These are phyloP conservation scores for Pseudomyrmex flavicornis DNA, from an alignment of 1,140 invertebrate genomes.

Conservation along the genomic window DNA sequence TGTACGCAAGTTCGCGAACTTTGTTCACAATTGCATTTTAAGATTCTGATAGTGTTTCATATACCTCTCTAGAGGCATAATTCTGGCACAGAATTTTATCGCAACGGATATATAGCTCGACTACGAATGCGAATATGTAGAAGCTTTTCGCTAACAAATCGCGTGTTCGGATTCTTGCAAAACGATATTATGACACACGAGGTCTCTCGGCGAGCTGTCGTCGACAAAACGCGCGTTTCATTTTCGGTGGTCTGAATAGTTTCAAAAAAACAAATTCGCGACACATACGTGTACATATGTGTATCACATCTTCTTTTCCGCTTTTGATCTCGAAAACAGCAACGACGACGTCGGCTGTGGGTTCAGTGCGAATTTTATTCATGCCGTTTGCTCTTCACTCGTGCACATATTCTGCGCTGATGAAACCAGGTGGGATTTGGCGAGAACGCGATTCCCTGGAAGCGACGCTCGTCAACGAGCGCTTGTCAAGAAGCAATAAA, in stretches of 20 bases:
- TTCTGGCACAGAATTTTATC: not conserved
- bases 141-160: constrained; percentile 1
- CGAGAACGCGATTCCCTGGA: constrained; percentile 27
- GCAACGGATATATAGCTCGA: not conserved
- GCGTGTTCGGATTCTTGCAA: not conserved
- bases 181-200: constrained; percentile 18
- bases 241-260: not conserved
- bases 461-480: constrained; percentile 35
- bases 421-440: constrained; percentile 12
- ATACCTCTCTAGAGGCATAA: not conserved
- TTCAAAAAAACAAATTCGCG: constrained; percentile 24
- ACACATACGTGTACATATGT: not conserved
- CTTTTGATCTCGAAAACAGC: constrained; percentile 27
- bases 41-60: not conserved
- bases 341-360: not conserved
- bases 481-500: constrained; percentile 47
- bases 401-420: constrained; percentile 17
- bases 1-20: constrained; percentile 9
- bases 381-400: constrained; percentile 13
- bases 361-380: constrained; percentile 29
- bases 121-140: not conserved
- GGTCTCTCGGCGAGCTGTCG: not conserved
- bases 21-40: constrained; percentile 24
- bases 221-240: constrained; percentile 1
- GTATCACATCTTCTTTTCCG: not conserved